A percentile compares a stretch with the other conserved stretches of the same genome.
These are phyloP conservation scores for Molossus molossus DNA, from an alignment of 2,797 vertebrate species.

Conservation along the genomic window DNA sequence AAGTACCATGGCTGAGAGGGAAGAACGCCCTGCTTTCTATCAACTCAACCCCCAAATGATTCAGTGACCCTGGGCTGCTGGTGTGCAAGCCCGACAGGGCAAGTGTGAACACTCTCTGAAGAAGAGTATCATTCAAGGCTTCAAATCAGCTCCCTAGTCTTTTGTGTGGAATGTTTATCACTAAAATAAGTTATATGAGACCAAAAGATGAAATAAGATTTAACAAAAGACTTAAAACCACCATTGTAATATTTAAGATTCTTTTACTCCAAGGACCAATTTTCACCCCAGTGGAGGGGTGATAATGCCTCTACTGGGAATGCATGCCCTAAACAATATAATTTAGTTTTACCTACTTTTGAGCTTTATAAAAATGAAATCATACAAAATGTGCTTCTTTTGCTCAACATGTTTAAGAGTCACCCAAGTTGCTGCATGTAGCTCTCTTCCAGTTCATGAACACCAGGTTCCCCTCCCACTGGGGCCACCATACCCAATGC, in stretches of 20 bases:
- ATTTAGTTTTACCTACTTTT: background rate
- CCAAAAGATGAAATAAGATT: background rate
- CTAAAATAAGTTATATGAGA: background rate
- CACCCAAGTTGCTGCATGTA: background rate
- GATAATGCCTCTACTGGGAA: background rate
- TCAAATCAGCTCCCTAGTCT: background rate
- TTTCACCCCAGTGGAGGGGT: background rate
- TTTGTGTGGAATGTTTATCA: background rate
- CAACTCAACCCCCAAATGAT: background rate
- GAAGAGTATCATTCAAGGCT: background rate
- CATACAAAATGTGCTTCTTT: background rate
- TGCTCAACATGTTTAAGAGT: constrained; percentile 24
- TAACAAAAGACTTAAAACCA: constrained; percentile 11
- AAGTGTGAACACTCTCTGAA: background rate
- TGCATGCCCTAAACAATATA: background rate
- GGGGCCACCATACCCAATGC: background rate
- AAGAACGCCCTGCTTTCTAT: background rate
- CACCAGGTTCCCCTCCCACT: background rate
- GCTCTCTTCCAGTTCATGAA: background rate
- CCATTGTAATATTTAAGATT: background rate
- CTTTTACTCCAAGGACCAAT: background rate
- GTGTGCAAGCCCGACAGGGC: background rate
- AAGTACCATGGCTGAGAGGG: background rate
- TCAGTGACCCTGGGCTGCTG: background rate
- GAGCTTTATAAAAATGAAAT: constrained; percentile 4